These are phyloP conservation scores for Pristis pectinata DNA, from an alignment of 2,797 vertebrate genomes.

Conservation along the genomic window DNA sequence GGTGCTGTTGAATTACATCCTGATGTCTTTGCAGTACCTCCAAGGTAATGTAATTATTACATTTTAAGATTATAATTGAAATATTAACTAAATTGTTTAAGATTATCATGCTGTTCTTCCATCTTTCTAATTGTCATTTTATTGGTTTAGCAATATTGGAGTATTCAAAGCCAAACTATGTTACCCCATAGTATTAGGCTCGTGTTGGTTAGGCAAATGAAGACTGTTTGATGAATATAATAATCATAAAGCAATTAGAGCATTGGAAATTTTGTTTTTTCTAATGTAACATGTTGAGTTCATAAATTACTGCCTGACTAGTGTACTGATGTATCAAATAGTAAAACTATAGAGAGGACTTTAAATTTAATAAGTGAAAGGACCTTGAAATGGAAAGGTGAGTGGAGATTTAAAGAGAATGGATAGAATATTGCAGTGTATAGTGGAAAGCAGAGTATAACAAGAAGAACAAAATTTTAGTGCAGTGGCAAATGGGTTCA, in stretches of 20 bases:
- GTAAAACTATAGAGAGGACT: not conserved
- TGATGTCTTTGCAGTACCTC: slow-evolving; percentile 71
- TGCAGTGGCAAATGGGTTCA: too few species aligned
- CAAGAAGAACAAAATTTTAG: too few species aligned
- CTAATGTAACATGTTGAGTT: not conserved
- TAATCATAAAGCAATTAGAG: not conserved
- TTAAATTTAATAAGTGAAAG: too few species aligned
- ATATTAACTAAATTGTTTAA: not conserved
- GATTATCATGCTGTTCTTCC: not conserved
- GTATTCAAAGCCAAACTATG: not conserved
- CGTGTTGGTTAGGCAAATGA: not conserved
- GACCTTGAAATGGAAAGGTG: too few species aligned
- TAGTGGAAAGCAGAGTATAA: too few species aligned
- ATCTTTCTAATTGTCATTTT: slow-evolving; percentile 1
- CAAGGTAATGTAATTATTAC: slow-evolving; percentile 58
- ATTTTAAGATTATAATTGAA: not conserved
- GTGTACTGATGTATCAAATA: not conserved
- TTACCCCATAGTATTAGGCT: not conserved
- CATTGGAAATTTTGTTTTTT: not conserved
- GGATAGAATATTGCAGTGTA: too few species aligned
- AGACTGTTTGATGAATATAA: not conserved
- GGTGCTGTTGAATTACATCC: slow-evolving; percentile 78
- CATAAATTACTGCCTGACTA: not conserved
- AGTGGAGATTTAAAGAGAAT: too few species aligned
- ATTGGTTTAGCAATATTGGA: not conserved